Percentiles rank a stretch among this genome's conserved stretches.
phyloP scores from a whole-genome alignment of 2,888 invertebrate species.

The Hydriomena furcata region DNA sequence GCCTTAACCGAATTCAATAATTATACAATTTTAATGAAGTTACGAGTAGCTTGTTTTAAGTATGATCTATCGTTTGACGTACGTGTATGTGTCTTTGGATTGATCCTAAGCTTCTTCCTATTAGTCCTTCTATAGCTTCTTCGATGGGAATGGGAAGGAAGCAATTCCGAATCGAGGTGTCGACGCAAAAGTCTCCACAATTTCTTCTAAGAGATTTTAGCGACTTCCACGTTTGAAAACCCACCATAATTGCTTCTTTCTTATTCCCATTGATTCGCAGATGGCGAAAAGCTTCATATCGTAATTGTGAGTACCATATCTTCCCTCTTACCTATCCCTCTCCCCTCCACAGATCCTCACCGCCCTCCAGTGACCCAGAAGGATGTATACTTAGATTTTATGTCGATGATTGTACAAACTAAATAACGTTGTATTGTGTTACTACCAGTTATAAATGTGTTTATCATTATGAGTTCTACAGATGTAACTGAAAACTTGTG shows the following conservation, averaged over 20 bases:
- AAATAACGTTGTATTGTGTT: slow-evolving; percentile 44
- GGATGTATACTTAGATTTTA: slow-evolving; percentile 38
- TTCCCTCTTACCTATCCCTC: slow-evolving; percentile 7
- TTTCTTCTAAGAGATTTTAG: too few species aligned
- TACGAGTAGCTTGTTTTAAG: slow-evolving; percentile 48
- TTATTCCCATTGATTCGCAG: slow-evolving; percentile 2
- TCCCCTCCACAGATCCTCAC: slow-evolving; percentile 46
- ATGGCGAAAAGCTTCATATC: slow-evolving; percentile 11
- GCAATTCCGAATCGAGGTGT: neutral
- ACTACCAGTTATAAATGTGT: slow-evolving; percentile 17
- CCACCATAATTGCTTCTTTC: neutral
- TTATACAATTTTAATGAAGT: slow-evolving; percentile 48
- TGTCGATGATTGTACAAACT: slow-evolving; percentile 52
- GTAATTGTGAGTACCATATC: slow-evolving; percentile 4
- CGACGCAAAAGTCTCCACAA: neutral
- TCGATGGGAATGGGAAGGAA: slow-evolving; percentile 3
- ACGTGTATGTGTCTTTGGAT: slow-evolving; percentile 29
- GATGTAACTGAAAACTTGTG: slow-evolving; percentile 2
- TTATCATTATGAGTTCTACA: neutral
- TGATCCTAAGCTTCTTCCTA: slow-evolving; percentile 19
- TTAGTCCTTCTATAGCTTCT: slow-evolving; percentile 13
- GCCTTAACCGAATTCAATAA: slow-evolving; percentile 66
- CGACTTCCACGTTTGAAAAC: too few species aligned
- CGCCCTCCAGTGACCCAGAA: slow-evolving; percentile 35
- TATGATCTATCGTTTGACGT: slow-evolving; percentile 29